These are phyloP conservation scores for Atractosteus spatula DNA, from an alignment of 2,113 vertebrate genomes.

Conservation along the genomic window DNA sequence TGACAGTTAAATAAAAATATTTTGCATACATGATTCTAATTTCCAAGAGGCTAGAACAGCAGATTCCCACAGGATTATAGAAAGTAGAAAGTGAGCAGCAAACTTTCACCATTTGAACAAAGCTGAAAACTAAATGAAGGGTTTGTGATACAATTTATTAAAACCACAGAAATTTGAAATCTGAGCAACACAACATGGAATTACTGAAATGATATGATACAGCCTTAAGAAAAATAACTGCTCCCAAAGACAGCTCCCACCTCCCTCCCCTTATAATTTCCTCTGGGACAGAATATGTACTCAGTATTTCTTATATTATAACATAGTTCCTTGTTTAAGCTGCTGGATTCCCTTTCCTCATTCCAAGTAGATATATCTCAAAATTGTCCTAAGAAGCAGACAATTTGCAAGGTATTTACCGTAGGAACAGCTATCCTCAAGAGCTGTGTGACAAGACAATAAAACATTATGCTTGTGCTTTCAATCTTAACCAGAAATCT, in stretches of 20 bases:
- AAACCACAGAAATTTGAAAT: neutral
- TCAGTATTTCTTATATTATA: neutral
- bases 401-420: neutral
- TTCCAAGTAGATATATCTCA: neutral
- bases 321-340: slow-evolving; percentile 2
- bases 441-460: neutral
- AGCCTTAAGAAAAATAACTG: neutral
- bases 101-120: no score
- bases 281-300: neutral
- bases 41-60: no score
- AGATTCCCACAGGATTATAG: no score
- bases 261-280: neutral
- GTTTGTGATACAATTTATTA: neutral
- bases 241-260: neutral
- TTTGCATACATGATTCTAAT: no score
- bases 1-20: no score
- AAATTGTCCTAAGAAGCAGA: neutral
- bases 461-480: slow-evolving; percentile 4
- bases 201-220: neutral
- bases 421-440: neutral
- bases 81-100: no score
- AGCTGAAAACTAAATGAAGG: neutral
- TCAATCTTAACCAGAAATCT: slow-evolving; percentile 5
- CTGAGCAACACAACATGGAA: neutral
- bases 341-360: neutral